These are phyloP conservation scores for Piprites chloris DNA, from an alignment of 2,113 vertebrate species.

Conservation along the genomic window DNA sequence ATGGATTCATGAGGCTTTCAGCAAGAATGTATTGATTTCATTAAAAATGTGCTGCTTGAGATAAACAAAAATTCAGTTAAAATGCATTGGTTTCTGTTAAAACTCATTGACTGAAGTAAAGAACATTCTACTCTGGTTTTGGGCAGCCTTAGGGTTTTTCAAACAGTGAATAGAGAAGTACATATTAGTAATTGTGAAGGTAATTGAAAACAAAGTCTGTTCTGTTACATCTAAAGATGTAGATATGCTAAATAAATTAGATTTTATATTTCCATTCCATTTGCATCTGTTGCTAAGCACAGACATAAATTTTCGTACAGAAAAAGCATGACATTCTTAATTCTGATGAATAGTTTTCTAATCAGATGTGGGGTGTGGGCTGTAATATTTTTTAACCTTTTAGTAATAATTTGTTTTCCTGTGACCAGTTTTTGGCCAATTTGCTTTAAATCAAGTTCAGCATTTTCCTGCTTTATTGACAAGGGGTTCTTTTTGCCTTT, in stretches of 20 bases:
- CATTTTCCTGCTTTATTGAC: not conserved
- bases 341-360: not conserved
- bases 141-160: slow-evolving; percentile 65
- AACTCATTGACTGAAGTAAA: slow-evolving; percentile 76
- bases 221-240: slow-evolving; percentile 38
- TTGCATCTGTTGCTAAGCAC: not conserved
- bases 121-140: slow-evolving; percentile 62
- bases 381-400: not conserved
- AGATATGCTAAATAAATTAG: slow-evolving; percentile 62
- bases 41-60: slow-evolving; percentile 79
- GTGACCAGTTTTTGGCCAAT: not conserved
- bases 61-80: slow-evolving; percentile 82
- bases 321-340: not conserved
- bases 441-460: not conserved
- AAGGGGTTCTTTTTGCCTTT: not conserved
- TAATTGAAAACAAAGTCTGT: slow-evolving; percentile 68
- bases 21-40: slow-evolving; percentile 81
- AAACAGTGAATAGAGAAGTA: slow-evolving; percentile 52
- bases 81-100: slow-evolving; percentile 80
- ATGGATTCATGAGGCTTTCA: slow-evolving; percentile 76
- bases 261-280: slow-evolving; percentile 30
- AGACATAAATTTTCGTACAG: not conserved
- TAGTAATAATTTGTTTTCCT: not conserved
- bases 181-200: slow-evolving; percentile 61
- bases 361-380: not conserved